phyloP scores from a whole-genome alignment of 2,888 invertebrate species.

The Diplazon laetatorius region DNA sequence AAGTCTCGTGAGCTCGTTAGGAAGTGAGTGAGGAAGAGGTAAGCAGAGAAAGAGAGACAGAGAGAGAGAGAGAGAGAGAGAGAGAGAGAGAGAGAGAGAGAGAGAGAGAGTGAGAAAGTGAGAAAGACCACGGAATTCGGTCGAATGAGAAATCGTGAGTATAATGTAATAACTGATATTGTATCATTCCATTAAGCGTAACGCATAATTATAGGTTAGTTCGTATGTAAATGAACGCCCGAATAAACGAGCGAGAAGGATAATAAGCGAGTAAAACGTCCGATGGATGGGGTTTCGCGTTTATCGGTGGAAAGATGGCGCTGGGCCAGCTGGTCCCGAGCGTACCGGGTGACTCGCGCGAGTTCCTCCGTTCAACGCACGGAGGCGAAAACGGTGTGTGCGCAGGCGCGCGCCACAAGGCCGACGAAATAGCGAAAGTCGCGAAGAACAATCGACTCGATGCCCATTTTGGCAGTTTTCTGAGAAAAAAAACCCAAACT shows the following conservation, averaged over 20 bases:
- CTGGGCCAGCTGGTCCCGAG: constrained; percentile 1
- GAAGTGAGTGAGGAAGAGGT: constrained; percentile 34
- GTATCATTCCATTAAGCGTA: constrained; percentile 25
- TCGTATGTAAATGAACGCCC: constrained; percentile 5
- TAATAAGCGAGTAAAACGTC: no score
- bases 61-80: no score
- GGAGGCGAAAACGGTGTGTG: no score
- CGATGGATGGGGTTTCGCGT: neutral
- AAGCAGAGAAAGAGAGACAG: no score
- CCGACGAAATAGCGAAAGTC: neutral
- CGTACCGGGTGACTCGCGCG: neutral
- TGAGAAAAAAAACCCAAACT: neutral
- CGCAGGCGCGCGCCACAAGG: no score
- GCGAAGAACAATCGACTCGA: neutral
- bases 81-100: no score
- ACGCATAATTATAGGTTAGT: constrained; percentile 7
- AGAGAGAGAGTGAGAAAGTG: no score
- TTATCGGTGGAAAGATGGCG: neutral
- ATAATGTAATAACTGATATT: constrained; percentile 17
- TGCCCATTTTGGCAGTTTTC: neutral
- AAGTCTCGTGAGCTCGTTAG: constrained; percentile 59
- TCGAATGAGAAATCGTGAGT: constrained; percentile 43
- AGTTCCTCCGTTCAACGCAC: no score
- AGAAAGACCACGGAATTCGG: constrained; percentile 13
- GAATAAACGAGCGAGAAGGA: neutral